These are phyloP conservation scores for Microtus montanus DNA, from an alignment of 2,113 vertebrate genomes.

Conservation along the genomic window DNA sequence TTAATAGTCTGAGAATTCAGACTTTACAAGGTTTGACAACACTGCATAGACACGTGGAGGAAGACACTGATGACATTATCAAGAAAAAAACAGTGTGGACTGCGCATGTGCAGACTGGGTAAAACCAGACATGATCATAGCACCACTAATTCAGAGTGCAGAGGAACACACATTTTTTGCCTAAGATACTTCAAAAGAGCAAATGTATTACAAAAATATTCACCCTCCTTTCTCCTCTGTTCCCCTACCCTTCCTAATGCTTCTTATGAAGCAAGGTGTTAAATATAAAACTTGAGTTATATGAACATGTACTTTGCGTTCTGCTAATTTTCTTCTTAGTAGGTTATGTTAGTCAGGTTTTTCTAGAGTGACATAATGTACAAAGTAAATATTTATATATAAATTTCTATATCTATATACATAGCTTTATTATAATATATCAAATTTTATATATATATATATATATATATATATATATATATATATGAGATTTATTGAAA, in stretches of 20 bases:
- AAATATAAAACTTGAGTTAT: background rate
- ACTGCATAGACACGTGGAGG: background rate
- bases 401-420: background rate
- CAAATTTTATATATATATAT: no score
- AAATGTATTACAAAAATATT: background rate
- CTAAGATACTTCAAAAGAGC: background rate
- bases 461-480: no score
- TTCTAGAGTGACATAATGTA: background rate
- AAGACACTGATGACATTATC: background rate
- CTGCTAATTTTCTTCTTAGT: background rate
- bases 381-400: background rate
- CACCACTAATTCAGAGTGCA: background rate
- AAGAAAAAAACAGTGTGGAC: background rate
- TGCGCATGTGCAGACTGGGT: background rate
- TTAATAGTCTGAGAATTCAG: background rate
- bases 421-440: background rate
- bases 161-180: background rate
- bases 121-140: background rate
- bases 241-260: background rate
- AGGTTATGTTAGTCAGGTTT: background rate
- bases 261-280: background rate
- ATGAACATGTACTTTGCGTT: background rate
- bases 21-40: background rate
- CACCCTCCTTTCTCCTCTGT: fast-evolving
- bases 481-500: background rate